phyloP scores from a whole-genome alignment of 2,797 vertebrate genomes.

The Aeoliscus strigatus region DNA sequence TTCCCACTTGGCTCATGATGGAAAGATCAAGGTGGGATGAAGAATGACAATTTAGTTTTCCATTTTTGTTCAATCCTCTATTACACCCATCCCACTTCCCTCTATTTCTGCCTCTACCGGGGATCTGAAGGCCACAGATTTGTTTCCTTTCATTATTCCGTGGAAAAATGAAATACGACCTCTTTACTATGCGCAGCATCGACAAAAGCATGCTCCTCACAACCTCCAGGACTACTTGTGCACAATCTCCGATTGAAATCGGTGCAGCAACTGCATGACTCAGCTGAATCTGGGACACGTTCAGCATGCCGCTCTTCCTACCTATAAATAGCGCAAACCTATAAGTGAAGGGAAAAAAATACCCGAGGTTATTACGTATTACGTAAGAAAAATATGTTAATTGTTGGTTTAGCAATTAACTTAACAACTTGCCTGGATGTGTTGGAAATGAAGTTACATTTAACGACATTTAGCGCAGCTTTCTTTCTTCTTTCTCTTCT shows the following conservation, averaged over 20 bases:
- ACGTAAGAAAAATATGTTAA: slow-evolving; percentile 43
- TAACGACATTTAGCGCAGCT: slow-evolving; percentile 29
- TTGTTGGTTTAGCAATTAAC: slow-evolving; percentile 42
- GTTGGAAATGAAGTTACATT: slow-evolving; percentile 18
- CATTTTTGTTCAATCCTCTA: slow-evolving; percentile 19
- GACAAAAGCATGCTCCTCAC: slow-evolving; percentile 17
- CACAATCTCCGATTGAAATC: slow-evolving; percentile 47
- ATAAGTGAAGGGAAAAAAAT: slow-evolving; percentile 26
- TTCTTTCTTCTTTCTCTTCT: too few species aligned
- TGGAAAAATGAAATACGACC: slow-evolving; percentile 15
- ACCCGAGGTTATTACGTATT: slow-evolving; percentile 35
- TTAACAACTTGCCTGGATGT: slow-evolving; percentile 14
- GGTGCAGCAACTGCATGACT: slow-evolving; percentile 56
- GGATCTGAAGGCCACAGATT: slow-evolving; percentile 33
- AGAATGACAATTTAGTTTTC: slow-evolving; percentile 24
- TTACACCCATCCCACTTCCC: slow-evolving; percentile 1
- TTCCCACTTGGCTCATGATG: slow-evolving; percentile 12
- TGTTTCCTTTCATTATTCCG: slow-evolving; percentile 29
- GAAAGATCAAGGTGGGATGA: slow-evolving; percentile 24
- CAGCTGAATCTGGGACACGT: slow-evolving; percentile 65
- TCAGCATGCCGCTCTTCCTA: slow-evolving; percentile 43
- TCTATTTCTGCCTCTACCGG: background rate
- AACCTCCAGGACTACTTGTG: slow-evolving; percentile 34
- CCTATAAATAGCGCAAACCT: slow-evolving; percentile 60
- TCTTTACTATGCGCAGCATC: slow-evolving; percentile 28